Percentiles rank a stretch among this genome's conserved stretches.
phyloP scores from a whole-genome alignment of 1,140 invertebrate genomes.

The Pseudomyrmex sp. region DNA sequence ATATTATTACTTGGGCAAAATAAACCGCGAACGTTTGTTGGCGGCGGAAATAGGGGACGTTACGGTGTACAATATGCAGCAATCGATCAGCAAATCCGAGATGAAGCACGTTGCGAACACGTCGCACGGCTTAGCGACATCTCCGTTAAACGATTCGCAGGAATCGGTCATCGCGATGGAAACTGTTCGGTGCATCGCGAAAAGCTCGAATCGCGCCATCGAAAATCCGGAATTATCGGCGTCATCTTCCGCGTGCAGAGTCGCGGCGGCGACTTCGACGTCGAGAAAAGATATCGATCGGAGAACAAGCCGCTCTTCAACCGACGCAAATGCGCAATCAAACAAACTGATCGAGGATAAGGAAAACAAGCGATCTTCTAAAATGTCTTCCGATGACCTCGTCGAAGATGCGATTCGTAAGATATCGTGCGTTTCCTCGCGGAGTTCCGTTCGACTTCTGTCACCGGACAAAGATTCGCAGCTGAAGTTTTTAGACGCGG shows the following conservation, averaged over 20 bases:
- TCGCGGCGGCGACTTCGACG: neutral
- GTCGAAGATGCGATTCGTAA: neutral
- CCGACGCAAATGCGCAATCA: neutral
- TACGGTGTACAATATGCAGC: slow-evolving; percentile 11
- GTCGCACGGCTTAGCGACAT: neutral
- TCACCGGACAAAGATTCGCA: slow-evolving; percentile 67
- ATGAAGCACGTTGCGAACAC: neutral
- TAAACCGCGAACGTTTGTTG: slow-evolving; percentile 8
- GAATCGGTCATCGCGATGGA: neutral
- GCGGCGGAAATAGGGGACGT: neutral
- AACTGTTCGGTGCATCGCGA: neutral
- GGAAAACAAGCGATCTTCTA: neutral
- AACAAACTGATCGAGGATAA: neutral
- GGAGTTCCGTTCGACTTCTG: slow-evolving; percentile 46
- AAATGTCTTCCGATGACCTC: neutral
- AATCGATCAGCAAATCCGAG: neutral
- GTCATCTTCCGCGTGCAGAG: neutral
- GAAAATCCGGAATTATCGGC: neutral
- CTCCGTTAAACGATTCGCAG: neutral
- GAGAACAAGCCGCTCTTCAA: no score
- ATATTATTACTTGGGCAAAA: neutral
- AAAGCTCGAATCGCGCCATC: no score
- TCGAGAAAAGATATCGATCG: neutral
- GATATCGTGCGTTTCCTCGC: neutral
- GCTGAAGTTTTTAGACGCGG: slow-evolving; percentile 45